These are phyloP conservation scores for Dendrocopos noguchii DNA, from an alignment of 2,113 vertebrate genomes.

Conservation along the genomic window DNA sequence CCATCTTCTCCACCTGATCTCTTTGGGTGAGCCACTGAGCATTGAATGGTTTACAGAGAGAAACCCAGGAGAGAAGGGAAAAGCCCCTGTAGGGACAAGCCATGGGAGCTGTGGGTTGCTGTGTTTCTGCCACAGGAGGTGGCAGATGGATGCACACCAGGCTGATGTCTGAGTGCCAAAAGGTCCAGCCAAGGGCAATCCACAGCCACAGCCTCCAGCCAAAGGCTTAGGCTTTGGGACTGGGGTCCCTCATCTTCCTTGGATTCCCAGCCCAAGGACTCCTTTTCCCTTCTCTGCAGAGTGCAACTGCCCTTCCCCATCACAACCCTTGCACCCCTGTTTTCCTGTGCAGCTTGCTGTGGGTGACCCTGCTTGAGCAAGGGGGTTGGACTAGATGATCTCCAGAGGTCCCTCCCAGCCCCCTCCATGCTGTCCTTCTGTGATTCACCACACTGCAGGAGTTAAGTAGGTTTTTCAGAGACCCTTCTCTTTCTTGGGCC, in stretches of 20 bases:
- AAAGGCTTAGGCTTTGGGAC: neutral
- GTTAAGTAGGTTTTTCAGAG: neutral
- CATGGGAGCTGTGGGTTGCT: neutral
- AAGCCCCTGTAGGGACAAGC: neutral
- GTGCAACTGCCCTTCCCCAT: neutral
- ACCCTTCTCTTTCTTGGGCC: neutral
- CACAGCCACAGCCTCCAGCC: neutral
- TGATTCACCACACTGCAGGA: too few species aligned
- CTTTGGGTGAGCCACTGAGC: neutral
- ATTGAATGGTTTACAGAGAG: neutral
- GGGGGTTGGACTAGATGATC: too few species aligned
- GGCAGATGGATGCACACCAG: neutral
- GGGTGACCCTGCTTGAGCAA: too few species aligned
- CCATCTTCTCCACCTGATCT: neutral
- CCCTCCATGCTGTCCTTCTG: too few species aligned
- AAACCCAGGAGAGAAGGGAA: neutral
- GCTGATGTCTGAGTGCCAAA: neutral
- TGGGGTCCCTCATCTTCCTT: neutral
- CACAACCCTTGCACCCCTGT: neutral
- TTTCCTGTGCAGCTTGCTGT: too few species aligned
- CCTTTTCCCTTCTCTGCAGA: neutral
- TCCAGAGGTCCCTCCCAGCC: too few species aligned
- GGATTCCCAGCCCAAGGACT: neutral
- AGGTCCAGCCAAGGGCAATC: neutral
- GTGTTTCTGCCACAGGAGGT: neutral